These are phyloP conservation scores for Orchesellides sinensis DNA, from an alignment of 2,888 invertebrate species.

Conservation along the genomic window DNA sequence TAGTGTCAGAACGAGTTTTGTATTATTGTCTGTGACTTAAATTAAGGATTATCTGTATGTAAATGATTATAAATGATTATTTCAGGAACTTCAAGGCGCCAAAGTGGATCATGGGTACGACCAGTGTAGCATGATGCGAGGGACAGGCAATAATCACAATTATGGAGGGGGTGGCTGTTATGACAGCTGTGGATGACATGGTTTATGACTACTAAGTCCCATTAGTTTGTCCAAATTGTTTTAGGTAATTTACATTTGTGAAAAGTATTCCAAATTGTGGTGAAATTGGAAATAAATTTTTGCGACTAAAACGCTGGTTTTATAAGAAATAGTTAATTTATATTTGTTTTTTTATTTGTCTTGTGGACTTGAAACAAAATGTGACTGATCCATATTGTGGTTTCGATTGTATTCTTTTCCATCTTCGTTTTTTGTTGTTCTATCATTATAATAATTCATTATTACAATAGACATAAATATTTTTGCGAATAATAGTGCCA, in stretches of 20 bases:
- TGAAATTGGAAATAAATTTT: background rate
- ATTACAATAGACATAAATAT: background rate
- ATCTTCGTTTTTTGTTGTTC: background rate
- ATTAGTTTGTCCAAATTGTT: too few relatives aligned
- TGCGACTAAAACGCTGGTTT: background rate
- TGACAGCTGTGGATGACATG: too few relatives aligned
- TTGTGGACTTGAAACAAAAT: background rate
- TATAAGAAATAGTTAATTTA: background rate
- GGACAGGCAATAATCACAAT: background rate
- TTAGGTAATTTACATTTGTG: too few relatives aligned
- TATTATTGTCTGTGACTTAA: too few relatives aligned
- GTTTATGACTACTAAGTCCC: too few relatives aligned
- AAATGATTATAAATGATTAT: too few relatives aligned
- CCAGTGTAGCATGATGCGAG: background rate
- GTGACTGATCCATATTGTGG: background rate
- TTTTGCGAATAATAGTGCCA: constrained; percentile 1
- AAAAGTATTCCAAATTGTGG: background rate
- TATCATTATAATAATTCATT: too few relatives aligned
- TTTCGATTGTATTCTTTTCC: constrained; percentile 9
- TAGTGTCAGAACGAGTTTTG: too few relatives aligned
- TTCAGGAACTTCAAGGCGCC: too few relatives aligned
- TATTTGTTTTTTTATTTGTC: constrained; percentile 8
- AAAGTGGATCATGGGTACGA: background rate
- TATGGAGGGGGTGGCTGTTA: too few relatives aligned
- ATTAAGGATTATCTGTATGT: too few relatives aligned